Evolutionary conservation across 1,140 invertebrate species (phyloP), one percentile per base, ranked within the genome.

Genomic region (Whitmania pigra): DNA sequence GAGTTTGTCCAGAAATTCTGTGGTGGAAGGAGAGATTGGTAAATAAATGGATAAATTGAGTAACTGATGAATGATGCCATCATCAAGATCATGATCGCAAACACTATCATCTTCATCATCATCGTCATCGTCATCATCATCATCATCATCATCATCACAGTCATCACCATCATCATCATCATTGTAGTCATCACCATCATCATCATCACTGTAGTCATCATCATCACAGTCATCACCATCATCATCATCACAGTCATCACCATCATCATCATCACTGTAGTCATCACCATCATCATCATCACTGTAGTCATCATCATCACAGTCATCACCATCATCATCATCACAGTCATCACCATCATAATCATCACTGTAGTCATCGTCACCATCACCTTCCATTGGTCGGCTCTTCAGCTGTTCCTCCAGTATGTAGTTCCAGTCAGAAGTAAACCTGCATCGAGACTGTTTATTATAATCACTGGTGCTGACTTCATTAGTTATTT

Each of bases 341-440:
- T 17, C 43, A 49, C 43, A 4, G 13, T 17, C 43, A 49, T 49
- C 43, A 49, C 13, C 43, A 49, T 49, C 43, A 49, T 49, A 4
- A 49, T 11, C 2, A 49, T 11, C 43, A 49, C 15, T 13, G 13
- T 36, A 36, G 6, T 36, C 31, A 36, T 36, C 54, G 9, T n/a
- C 22, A 63, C 11, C 57, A 31, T 25, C 75, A 89, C 88, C 87
- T 82, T 87, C 86, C 54, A 71, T 76, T 15, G 76, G 72, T 68
- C 77, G 78, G n/a, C 72, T 75, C 4, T 76, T 71, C 17, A 78
- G 70, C 18, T 69, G 27, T 4, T 73, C 71, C 27, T 76, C 76
- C 31, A 80, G 73, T 67, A 78, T 72, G 57, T 71, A 72, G 18
- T 80, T 78, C 83, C 84, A 85, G 75, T 98, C 94, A 13, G 89